Evolutionary conservation across 2,113 vertebrate species (phyloP), one percentile per base, ranked within the genome.

Genomic region (Cnemophilus loriae): DNA sequence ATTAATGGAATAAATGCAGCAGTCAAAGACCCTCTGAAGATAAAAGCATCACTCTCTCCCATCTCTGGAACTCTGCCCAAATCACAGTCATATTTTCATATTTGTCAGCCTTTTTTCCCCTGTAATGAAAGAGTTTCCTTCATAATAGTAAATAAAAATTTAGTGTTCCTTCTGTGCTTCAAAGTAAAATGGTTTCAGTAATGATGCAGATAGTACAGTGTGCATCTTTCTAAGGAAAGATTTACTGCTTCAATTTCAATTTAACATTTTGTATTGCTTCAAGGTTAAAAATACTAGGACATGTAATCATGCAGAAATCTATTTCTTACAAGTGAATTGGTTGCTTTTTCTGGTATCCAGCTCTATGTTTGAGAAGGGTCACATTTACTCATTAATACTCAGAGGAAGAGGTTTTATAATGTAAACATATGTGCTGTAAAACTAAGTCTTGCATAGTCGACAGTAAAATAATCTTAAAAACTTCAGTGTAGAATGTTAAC

Each of bases 61-160:
- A 8, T 94, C 93, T 95, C 87, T 98, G 97, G 97, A 97, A 93
- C 78, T 74, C 68, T 95, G 97, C 97, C 98, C 80, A 98, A 97
- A 96, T 96, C 95, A 94, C 90, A 97, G 95, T 80, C 94, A 96
- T 97, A 97, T 97, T 97, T 97, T 97, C 89, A 44, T 96, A 97
- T 97, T 86, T 95, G 93, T 97, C 95, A 93, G 96, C 83, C 96
- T 75, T 84, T 73, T 73, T 89, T 30, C 2, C 28, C 23, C n/a
- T 57, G 61, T 65, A 95, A 91, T 91, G 97, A 97, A 98, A 98
- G 97, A 84, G 86, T 76, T 97, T 96, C 97, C 95, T 97, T 97
- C 97, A 97, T 97, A 97, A 98, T 47, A 97, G 89, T 80, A 97
- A 97, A 97, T 96, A 98, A 95, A 98, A 97, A 97, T 97, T 96